phyloP scores from a whole-genome alignment of 2,113 vertebrate genomes.

The Chaetodon auriga region DNA sequence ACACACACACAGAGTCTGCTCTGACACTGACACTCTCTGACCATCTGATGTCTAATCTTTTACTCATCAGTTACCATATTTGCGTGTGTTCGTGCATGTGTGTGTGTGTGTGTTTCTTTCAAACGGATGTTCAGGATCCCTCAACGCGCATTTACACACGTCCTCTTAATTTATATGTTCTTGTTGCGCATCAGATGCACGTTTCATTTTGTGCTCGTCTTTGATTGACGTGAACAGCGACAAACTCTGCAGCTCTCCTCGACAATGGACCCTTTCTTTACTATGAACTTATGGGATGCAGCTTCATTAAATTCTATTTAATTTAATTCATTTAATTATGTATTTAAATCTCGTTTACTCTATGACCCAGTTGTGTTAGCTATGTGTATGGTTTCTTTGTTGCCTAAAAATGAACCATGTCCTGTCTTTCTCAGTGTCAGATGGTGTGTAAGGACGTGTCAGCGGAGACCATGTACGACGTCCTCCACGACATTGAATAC shows the following conservation, averaged over 20 bases:
- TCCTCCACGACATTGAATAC: slow-evolving; percentile 96
- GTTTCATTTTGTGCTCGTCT: not conserved
- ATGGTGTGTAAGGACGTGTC: slow-evolving; percentile 92
- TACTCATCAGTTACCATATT: slow-evolving; percentile 1
- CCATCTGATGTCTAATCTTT: slow-evolving; percentile 37
- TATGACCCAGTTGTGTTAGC: not conserved
- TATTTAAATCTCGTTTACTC: not conserved
- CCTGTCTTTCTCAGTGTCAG: slow-evolving; percentile 85
- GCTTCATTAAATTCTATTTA: slow-evolving; percentile 15
- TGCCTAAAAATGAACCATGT: not conserved
- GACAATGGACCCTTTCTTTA: not conserved
- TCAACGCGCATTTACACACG: not conserved
- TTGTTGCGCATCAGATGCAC: not conserved
- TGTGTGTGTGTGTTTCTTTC: not conserved
- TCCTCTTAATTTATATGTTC: not conserved
- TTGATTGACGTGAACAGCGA: not conserved
- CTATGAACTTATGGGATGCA: slow-evolving; percentile 13
- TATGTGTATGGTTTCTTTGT: not conserved
- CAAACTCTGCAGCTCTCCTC: not conserved
- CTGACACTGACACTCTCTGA: not conserved
- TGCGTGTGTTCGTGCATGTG: not conserved
- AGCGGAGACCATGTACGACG: slow-evolving; percentile 92
- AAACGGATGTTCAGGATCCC: not conserved
- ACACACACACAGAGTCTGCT: not conserved
- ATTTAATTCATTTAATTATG: too few species aligned